These are phyloP conservation scores for Hirudo medicinalis DNA, from an alignment of 1,140 invertebrate species.

Conservation along the genomic window DNA sequence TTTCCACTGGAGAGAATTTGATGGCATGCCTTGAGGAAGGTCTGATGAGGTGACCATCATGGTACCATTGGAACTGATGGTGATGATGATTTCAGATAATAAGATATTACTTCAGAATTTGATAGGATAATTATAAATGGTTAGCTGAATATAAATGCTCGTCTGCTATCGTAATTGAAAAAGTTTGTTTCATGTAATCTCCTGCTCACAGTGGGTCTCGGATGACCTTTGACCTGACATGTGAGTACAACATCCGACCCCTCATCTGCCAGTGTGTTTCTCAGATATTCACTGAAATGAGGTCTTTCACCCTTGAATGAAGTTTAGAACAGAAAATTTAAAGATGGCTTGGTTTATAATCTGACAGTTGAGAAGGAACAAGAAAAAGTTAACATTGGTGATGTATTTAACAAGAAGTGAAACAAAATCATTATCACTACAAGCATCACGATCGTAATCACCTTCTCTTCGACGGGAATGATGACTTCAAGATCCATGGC, in stretches of 20 bases:
- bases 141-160: neutral
- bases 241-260: constrained; percentile 76
- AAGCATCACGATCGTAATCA: too few relatives aligned
- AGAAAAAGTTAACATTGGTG: too few relatives aligned
- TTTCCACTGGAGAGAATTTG: constrained; percentile 59
- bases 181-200: constrained; percentile 11
- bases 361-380: too few relatives aligned
- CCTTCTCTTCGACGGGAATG: constrained; percentile 24
- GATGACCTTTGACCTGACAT: constrained; percentile 64
- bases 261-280: constrained; percentile 80
- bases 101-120: neutral
- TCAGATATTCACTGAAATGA: constrained; percentile 54
- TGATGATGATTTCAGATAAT: neutral
- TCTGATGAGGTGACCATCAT: constrained; percentile 71
- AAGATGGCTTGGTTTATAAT: too few relatives aligned
- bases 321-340: neutral
- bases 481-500: constrained; percentile 33
- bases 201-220: constrained; percentile 57
- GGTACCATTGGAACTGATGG: constrained; percentile 75
- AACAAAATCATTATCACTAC: too few relatives aligned
- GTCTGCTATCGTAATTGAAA: neutral
- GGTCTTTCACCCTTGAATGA: neutral
- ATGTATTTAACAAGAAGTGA: too few relatives aligned
- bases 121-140: neutral
- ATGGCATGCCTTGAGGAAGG: constrained; percentile 68